phyloP scores from a whole-genome alignment of 2,888 invertebrate species.

The Platynereis dumerilii region DNA sequence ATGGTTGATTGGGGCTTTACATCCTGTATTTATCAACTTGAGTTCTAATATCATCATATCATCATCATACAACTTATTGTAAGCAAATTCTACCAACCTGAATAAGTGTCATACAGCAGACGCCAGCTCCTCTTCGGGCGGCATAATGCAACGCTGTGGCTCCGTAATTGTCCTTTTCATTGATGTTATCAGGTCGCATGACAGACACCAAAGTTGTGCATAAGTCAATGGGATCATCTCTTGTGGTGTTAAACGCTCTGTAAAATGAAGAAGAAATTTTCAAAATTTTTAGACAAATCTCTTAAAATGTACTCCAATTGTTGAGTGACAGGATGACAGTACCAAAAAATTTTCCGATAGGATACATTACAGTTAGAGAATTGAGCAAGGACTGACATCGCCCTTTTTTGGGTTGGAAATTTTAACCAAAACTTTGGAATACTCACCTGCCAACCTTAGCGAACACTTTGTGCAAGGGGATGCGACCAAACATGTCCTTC shows the following conservation, averaged over 20 bases:
- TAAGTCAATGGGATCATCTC: constrained; percentile 64
- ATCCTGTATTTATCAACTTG: too few species aligned
- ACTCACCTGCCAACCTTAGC: constrained; percentile 53
- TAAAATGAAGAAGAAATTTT: constrained; percentile 20
- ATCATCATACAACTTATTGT: too few species aligned
- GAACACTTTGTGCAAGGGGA: constrained; percentile 67
- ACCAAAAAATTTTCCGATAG: too few species aligned
- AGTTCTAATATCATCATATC: too few species aligned
- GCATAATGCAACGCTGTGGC: constrained; percentile 64
- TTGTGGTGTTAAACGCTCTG: constrained; percentile 45
- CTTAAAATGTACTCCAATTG: too few species aligned
- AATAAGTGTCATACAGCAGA: constrained; percentile 63
- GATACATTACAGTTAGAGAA: too few species aligned
- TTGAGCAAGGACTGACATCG: too few species aligned
- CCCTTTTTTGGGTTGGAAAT: too few species aligned
- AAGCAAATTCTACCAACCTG: constrained; percentile 50
- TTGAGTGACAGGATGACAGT: too few species aligned
- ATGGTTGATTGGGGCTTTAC: too few species aligned
- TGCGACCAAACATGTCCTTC: constrained; percentile 56
- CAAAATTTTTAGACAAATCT: too few species aligned
- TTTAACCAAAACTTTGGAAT: too few species aligned
- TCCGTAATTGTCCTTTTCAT: constrained; percentile 58
- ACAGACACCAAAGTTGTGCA: constrained; percentile 60
- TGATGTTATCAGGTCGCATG: constrained; percentile 57
- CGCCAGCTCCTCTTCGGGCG: constrained; percentile 65